Conservation (phyloP, 2,888 invertebrate species). For the Microplitis deprimator region DNA sequence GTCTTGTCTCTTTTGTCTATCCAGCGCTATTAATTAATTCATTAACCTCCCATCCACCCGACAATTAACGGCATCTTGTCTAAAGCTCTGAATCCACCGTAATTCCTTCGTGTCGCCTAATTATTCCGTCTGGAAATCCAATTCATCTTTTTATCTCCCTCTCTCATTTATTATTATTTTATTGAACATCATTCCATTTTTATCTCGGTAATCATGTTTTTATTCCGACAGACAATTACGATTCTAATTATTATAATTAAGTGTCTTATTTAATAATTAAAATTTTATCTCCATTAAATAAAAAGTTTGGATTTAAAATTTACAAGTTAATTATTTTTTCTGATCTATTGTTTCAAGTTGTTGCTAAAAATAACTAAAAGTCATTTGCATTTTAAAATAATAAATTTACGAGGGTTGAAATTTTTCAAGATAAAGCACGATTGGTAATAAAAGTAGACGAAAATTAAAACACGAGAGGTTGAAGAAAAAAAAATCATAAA, state of each 20-base stretch:
- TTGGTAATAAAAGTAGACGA: too few species aligned
- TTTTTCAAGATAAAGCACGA: too few species aligned
- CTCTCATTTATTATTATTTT: conserved; percentile 1
- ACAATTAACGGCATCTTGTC: conserved; percentile 58
- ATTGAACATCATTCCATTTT: conserved; percentile 20
- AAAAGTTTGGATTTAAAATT: too few species aligned
- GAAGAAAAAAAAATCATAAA: too few species aligned
- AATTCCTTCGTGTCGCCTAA: conserved; percentile 55
- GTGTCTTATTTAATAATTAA: too few species aligned
- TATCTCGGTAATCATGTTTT: not conserved
- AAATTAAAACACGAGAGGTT: too few species aligned
- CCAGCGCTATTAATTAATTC: conserved; percentile 61
- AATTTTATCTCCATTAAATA: too few species aligned
- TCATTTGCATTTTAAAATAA: too few species aligned
- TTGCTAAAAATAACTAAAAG: too few species aligned
- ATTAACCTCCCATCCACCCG: conserved; percentile 47
- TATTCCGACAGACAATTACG: conserved; percentile 1
- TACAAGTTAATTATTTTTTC: too few species aligned
- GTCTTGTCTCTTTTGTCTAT: conserved; percentile 32
- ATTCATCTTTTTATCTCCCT: conserved; percentile 18
- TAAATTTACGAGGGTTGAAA: too few species aligned
- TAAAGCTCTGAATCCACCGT: conserved; percentile 54
- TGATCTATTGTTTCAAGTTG: too few species aligned
- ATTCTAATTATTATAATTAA: not conserved
- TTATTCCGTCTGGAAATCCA: conserved; percentile 52